These are phyloP conservation scores for Cantharis lateralis DNA, from an alignment of 2,888 invertebrate species.

Conservation along the genomic window DNA sequence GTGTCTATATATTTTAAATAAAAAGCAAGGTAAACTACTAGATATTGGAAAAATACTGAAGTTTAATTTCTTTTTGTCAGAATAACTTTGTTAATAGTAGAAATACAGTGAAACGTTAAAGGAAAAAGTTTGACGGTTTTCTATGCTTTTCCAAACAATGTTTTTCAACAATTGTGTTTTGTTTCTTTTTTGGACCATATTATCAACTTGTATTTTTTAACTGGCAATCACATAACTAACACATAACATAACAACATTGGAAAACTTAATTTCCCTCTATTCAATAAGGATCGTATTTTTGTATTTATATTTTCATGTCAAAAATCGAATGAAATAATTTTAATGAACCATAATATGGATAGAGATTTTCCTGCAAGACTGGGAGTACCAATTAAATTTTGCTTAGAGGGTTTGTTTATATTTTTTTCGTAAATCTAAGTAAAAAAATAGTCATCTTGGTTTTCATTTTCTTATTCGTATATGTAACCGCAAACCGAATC, in stretches of 20 bases:
- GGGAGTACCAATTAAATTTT: neutral
- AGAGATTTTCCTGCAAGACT: too few relatives aligned
- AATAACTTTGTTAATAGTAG: neutral
- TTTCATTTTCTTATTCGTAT: constrained; percentile 12
- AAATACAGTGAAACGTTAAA: neutral
- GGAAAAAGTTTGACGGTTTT: neutral
- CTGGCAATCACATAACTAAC: neutral
- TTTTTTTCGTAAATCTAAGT: neutral
- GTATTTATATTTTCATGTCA: neutral
- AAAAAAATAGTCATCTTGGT: neutral
- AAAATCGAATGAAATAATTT: neutral
- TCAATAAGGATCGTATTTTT: neutral
- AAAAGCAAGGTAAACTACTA: neutral
- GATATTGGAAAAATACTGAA: neutral
- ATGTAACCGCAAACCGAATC: constrained; percentile 24
- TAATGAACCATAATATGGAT: neutral
- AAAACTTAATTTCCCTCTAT: neutral
- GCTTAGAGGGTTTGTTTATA: neutral
- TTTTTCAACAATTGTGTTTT: neutral
- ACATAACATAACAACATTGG: too few relatives aligned
- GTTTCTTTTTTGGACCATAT: neutral
- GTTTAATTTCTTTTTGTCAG: neutral
- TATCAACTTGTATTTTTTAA: neutral
- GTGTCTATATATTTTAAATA: neutral
- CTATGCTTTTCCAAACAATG: neutral